Conservation (phyloP, 2,113 vertebrate genomes). For the Perca fluviatilis region DNA sequence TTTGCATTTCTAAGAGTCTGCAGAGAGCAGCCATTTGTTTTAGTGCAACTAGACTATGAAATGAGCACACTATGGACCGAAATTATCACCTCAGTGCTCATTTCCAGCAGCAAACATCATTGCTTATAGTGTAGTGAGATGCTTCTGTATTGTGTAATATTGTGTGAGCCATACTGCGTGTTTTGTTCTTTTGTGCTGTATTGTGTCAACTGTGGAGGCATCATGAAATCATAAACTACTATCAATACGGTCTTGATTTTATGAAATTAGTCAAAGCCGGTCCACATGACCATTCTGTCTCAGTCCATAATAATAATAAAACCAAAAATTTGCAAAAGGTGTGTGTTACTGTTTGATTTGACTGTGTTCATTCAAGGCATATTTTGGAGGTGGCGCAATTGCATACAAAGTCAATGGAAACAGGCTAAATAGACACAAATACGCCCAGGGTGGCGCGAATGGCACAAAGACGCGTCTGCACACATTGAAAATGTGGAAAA, state of each 20-base stretch:
- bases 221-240: not conserved
- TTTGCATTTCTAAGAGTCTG: conserved; percentile 10
- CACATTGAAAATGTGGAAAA: not conserved
- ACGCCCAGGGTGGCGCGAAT: not conserved
- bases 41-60: conserved; percentile 12
- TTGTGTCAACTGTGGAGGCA: not conserved
- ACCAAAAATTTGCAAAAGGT: not conserved
- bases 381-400: not conserved
- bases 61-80: conserved; percentile 9
- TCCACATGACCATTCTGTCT: not conserved
- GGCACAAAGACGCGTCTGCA: not conserved
- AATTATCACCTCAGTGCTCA: not conserved
- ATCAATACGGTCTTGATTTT: not conserved
- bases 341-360: not conserved
- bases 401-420: not conserved
- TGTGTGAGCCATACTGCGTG: conserved; percentile 13
- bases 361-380: not conserved
- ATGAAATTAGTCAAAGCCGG: not conserved
- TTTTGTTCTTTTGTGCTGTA: not conserved
- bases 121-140: not conserved
- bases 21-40: conserved; percentile 37
- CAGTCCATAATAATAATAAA: not conserved
- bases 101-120: conserved; percentile 23
- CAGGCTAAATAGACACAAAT: too few relatives aligned
- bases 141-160: not conserved